phyloP scores from a whole-genome alignment of 2,888 invertebrate genomes.

The Myopa testacea region DNA sequence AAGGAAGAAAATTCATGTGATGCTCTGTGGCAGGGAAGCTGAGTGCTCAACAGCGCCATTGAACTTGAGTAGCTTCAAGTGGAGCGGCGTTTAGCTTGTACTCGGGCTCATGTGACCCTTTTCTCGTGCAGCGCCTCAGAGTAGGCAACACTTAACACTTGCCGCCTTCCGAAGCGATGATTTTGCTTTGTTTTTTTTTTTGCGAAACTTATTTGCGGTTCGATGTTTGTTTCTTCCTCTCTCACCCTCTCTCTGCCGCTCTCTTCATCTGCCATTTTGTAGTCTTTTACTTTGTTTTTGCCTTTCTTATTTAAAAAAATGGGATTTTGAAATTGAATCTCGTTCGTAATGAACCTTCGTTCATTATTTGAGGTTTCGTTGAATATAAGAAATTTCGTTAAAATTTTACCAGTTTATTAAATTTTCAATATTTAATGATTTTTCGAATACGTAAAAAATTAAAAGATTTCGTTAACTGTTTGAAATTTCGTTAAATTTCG shows the following conservation, averaged over 20 bases:
- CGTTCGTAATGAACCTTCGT: not conserved
- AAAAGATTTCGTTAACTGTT: too few species aligned
- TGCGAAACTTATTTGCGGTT: not conserved
- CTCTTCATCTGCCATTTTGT: not conserved
- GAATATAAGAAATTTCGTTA: too few species aligned
- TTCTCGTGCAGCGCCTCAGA: conserved; percentile 13
- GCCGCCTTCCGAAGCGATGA: not conserved
- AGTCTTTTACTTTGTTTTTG: not conserved
- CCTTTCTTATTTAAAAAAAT: not conserved
- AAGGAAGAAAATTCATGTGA: conserved; percentile 22
- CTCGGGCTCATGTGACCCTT: not conserved
- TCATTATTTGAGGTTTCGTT: too few species aligned
- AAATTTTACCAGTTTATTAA: too few species aligned
- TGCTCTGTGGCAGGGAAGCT: not conserved
- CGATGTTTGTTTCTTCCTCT: not conserved
- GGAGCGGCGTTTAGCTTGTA: not conserved
- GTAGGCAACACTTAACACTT: conserved; percentile 26
- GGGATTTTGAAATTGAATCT: not conserved
- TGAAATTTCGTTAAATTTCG: too few species aligned
- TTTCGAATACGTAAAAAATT: too few species aligned
- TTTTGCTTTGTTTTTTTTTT: not conserved
- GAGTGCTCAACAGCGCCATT: conserved; percentile 23
- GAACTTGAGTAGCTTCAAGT: conserved; percentile 28
- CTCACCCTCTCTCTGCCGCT: not conserved
- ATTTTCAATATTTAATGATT: too few species aligned